Evolutionary conservation across 2,113 vertebrate species (phyloP).

Genomic region (Condylura cristata): DNA sequence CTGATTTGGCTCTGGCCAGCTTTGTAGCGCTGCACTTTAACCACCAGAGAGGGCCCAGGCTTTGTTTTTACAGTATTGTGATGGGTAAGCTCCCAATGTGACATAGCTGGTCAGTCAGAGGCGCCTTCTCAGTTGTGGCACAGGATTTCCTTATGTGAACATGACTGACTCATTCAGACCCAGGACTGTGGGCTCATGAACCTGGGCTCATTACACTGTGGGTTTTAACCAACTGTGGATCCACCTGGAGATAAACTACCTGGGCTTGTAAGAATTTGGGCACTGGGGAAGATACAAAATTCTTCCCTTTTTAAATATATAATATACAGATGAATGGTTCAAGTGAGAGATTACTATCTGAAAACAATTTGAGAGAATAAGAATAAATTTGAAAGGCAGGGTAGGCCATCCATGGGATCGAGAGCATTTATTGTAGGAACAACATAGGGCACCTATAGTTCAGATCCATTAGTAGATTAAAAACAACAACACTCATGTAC

Average conservation of each 20-base stretch:
- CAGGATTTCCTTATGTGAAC: not conserved
- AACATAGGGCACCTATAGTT: not conserved
- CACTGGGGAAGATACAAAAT: not conserved
- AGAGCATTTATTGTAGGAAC: not conserved
- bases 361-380: constrained; percentile 7
- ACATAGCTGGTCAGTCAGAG: not conserved
- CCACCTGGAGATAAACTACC: not conserved
- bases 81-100: not conserved
- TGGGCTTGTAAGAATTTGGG: not conserved
- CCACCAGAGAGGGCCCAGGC: too few relatives aligned
- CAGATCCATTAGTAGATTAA: not conserved
- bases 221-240: not conserved
- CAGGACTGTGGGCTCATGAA: not conserved
- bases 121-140: not conserved
- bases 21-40: too few relatives aligned
- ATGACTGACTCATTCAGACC: not conserved
- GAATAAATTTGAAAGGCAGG: not conserved
- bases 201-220: too few relatives aligned
- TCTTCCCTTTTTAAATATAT: not conserved
- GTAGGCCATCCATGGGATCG: not conserved
- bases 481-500: not conserved
- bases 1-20: too few relatives aligned
- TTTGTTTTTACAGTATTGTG: constrained; percentile 5
- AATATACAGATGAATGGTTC: not conserved
- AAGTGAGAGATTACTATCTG: not conserved